Base-by-base conservation (phyloP, 1,140 invertebrate species). In the Drosophila lacertosa region DNA sequence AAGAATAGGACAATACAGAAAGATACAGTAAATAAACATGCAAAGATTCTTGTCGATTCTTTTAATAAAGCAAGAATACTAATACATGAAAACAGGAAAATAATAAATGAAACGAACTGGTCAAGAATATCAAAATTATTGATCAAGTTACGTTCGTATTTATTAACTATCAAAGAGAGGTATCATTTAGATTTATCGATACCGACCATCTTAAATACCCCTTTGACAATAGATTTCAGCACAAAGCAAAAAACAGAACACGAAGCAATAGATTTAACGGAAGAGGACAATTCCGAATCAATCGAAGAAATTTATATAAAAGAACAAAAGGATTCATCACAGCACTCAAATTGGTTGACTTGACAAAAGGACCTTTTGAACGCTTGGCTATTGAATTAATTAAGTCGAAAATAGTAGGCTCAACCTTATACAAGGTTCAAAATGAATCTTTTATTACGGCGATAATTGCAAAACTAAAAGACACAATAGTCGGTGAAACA, bases 241-340 rank as follows among this genome's bases (percentile, higher is more conserved):
- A 10, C 5, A n/a, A n/a, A n/a, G n/a, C n/a, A n/a, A n/a, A n/a
- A n/a, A n/a, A n/a, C n/a, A n/a, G 11, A n/a, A 33, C 1, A 33
- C 7, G 11, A 10, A 33, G 10, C 9, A 48, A 48, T 26, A 48
- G 45, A 48, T n/a, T 48, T 22, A 47, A 2, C 44, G 44, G 44
- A 47, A 24, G 44, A 47, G 2, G 7, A 47, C 22, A 18, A 47
- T 47, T 47, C 44, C 44, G 44, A 47, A 47, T 47, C 44, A 22
- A 22, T 22, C 18, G 44, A 47, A 9, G 44, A 13, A 47, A 47
- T n/a, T n/a, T 7, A 13, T 3, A 47, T 47, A n/a, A n/a, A n/a
- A n/a, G n/a, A n/a, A n/a, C n/a, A n/a, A n/a, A 26, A 26, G 7
- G 3, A 26, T 26, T 26, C 24, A 26, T 26, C 24, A 26, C 24